Evolutionary conservation across 2,797 vertebrate species (phyloP).

Genomic region (Glossophaga mutica): DNA sequence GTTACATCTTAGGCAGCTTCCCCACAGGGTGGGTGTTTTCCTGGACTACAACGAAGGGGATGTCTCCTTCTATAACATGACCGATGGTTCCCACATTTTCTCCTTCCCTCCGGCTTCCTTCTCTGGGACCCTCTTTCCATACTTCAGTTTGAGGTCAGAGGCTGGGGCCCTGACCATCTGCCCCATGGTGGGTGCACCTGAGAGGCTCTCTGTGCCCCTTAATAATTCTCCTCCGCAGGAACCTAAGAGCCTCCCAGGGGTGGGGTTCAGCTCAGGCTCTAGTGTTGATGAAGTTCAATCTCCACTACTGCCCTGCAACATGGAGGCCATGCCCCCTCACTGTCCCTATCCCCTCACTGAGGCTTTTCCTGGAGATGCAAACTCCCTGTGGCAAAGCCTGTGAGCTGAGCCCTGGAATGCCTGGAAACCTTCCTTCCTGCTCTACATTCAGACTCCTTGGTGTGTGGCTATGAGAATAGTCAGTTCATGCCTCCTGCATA

Average conservation of each 20-base stretch:
- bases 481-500: neutral
- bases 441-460: neutral
- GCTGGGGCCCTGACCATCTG: neutral
- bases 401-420: neutral
- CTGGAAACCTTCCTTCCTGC: fast-evolving
- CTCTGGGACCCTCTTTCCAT: neutral
- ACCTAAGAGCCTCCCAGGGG: neutral
- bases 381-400: neutral
- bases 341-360: neutral
- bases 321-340: fast-evolving
- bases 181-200: fast-evolving
- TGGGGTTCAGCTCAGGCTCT: neutral
- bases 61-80: conserved; percentile 15
- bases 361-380: neutral
- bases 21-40: neutral
- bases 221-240: neutral
- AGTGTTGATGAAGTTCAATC: fast-evolving
- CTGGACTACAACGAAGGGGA: neutral
- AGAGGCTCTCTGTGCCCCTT: neutral
- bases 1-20: fast-evolving
- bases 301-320: fast-evolving
- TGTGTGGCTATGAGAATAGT: neutral
- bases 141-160: neutral
- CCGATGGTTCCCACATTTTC: conserved; percentile 4
- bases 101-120: neutral